Conservation (phyloP, 2,888 invertebrate species). For the Hedya salicella region DNA sequence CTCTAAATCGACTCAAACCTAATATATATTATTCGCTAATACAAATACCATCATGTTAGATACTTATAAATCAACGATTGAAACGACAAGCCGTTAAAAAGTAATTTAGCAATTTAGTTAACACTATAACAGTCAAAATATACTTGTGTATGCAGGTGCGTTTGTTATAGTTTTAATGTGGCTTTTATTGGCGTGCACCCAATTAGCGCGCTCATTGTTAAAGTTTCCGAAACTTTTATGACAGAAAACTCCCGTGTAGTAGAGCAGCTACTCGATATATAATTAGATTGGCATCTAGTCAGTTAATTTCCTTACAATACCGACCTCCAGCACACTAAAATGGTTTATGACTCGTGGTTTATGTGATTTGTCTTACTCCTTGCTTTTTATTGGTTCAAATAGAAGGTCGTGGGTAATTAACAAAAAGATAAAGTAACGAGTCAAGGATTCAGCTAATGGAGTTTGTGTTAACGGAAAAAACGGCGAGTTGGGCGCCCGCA, state of each 20-base stretch:
- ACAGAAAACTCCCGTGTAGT: conserved; percentile 18
- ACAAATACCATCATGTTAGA: conserved; percentile 8
- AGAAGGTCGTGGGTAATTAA: conserved; percentile 38
- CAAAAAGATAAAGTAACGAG: conserved; percentile 38
- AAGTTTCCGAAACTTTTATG: conserved; percentile 27
- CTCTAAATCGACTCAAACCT: conserved; percentile 16
- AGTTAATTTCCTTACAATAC: conserved; percentile 15
- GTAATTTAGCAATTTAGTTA: conserved; percentile 40
- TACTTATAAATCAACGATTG: conserved; percentile 29
- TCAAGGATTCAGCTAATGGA: conserved; percentile 43
- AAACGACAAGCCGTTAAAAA: conserved; percentile 32
- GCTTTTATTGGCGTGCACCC: conserved; percentile 27
- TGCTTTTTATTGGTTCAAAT: conserved; percentile 39
- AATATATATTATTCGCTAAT: conserved; percentile 16
- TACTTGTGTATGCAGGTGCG: background rate
- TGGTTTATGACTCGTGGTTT: conserved; percentile 39
- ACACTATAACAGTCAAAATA: conserved; percentile 10
- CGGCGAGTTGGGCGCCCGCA: conserved; percentile 44
- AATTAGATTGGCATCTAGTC: conserved; percentile 9
- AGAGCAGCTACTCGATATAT: conserved; percentile 14
- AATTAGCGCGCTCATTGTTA: conserved; percentile 30
- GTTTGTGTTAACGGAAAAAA: conserved; percentile 37
- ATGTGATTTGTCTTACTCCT: conserved; percentile 38
- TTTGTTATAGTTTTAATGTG: conserved; percentile 29
- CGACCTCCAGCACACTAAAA: conserved; percentile 26